Evolutionary conservation across 2,113 vertebrate species (phyloP), one percentile per base, ranked within the genome.

Genomic region (Alouatta palliata): DNA sequence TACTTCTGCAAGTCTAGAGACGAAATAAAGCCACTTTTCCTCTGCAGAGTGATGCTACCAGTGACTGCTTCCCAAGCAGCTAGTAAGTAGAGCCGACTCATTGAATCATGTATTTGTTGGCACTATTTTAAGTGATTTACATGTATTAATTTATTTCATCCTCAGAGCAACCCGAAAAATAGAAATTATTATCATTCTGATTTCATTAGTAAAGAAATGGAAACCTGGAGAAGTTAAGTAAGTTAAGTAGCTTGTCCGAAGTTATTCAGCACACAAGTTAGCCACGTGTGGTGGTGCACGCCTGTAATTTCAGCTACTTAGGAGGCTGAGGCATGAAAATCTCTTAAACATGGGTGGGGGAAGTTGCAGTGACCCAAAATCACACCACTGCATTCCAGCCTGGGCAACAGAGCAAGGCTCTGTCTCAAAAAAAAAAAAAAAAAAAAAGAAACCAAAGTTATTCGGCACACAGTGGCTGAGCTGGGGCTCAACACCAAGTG

Each of bases 151-250:
- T 61, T 68, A 37, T 52, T 71, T 52, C 64, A 52, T 81, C 49
- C 32, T 84, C 47, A 77, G 16, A 27, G 54, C 45, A 92, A 45
- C 45, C n/a, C 47, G 66, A 23, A 68, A 43, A 75, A 47, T 19
- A 35, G 93, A 40, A 92, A 82, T 76, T 56, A 70, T 16, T 12
- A 35, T 32, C 58, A 23, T 85, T 56, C n/a, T 82, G 45, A 75
- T 95, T 77, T 71, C 71, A 43, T 20, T 77, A 84, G 1, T 16
- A 54, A 93, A 87, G 49, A 88, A 76, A 73, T 4, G 17, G 85
- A 71, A 95, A 83, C 66, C 82, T 66, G 23, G 49, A 88, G 61
- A 91, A 21, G 21, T 96, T 89, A 35, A 95, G 23, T 45, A 91
- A 21, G 21, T 96, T 89, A 35, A 95, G 23, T 45, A 75, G 77